phyloP scores from a whole-genome alignment of 1,140 invertebrate genomes.

The Apis cerana region DNA sequence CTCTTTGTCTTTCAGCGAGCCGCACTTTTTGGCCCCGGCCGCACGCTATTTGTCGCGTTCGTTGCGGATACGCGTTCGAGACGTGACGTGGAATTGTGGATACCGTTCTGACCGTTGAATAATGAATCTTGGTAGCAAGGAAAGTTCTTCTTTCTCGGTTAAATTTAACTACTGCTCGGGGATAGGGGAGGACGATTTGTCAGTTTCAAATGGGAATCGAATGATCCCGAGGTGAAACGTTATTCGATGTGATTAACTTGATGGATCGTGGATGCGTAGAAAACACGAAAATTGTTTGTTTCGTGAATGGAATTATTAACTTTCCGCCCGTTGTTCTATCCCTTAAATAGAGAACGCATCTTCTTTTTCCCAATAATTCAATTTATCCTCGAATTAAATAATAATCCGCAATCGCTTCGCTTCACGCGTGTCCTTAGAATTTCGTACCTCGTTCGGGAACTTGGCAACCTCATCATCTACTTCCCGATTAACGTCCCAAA shows the following conservation, averaged over 20 bases:
- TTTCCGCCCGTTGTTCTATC: too few species aligned
- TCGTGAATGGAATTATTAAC: too few species aligned
- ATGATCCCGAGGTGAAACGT: not conserved
- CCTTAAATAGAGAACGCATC: too few species aligned
- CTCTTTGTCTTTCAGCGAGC: slow-evolving; percentile 38
- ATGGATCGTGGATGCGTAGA: too few species aligned
- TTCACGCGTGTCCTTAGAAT: not conserved
- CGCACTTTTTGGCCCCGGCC: slow-evolving; percentile 5
- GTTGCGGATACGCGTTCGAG: not conserved
- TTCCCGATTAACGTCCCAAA: not conserved
- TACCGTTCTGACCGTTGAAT: not conserved
- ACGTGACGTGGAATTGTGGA: not conserved
- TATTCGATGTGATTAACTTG: too few species aligned
- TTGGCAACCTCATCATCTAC: not conserved
- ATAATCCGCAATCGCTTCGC: too few species aligned
- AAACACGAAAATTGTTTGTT: too few species aligned
- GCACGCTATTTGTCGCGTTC: slow-evolving; percentile 18
- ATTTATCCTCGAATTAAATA: too few species aligned
- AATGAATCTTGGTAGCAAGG: not conserved
- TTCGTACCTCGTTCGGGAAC: not conserved
- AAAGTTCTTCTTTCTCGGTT: not conserved
- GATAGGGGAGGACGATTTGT: not conserved
- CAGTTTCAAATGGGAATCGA: not conserved
- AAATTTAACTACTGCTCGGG: not conserved
- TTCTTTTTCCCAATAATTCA: too few species aligned